Evolutionary conservation across 1,140 invertebrate species (phyloP).

Genomic region (Druon quercuslanigerum): DNA sequence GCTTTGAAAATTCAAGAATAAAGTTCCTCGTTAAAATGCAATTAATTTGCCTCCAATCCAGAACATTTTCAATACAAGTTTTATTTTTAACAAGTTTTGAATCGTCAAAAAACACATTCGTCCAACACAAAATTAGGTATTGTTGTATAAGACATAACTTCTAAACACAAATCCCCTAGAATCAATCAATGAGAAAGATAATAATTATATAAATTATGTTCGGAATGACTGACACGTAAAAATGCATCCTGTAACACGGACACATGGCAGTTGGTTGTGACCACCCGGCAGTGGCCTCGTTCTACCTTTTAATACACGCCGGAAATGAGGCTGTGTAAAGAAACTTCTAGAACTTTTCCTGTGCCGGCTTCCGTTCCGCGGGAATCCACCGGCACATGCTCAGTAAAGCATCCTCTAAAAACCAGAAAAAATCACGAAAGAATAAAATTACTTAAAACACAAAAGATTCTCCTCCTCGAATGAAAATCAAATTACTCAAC

Average conservation of each 20-base stretch:
- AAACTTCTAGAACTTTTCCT: slow-evolving; percentile 68
- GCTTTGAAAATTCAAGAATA: slow-evolving; percentile 29
- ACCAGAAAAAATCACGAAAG: not conserved
- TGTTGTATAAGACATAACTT: too few species aligned
- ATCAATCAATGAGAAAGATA: not conserved
- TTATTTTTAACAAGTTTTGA: too few species aligned
- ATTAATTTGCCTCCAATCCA: not conserved
- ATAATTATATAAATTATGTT: not conserved
- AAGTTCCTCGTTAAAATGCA: not conserved
- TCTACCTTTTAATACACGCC: slow-evolving; percentile 63
- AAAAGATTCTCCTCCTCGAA: not conserved
- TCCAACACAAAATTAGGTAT: too few species aligned
- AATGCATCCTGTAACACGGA: slow-evolving; percentile 62
- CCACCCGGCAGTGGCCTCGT: slow-evolving; percentile 48
- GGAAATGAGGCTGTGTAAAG: slow-evolving; percentile 59
- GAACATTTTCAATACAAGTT: too few species aligned
- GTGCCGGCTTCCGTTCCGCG: slow-evolving; percentile 32
- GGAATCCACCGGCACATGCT: not conserved
- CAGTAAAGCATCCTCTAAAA: not conserved
- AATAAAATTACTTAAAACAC: not conserved
- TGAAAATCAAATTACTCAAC: too few species aligned
- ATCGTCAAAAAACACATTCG: too few species aligned
- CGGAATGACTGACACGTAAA: not conserved
- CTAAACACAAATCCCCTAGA: not conserved
- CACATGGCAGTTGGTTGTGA: slow-evolving; percentile 42